Percentiles rank a stretch among this genome's conserved stretches.
Evolutionary conservation across 2,888 invertebrate genomes (phyloP).

Genomic region (Andrena bicolor): DNA sequence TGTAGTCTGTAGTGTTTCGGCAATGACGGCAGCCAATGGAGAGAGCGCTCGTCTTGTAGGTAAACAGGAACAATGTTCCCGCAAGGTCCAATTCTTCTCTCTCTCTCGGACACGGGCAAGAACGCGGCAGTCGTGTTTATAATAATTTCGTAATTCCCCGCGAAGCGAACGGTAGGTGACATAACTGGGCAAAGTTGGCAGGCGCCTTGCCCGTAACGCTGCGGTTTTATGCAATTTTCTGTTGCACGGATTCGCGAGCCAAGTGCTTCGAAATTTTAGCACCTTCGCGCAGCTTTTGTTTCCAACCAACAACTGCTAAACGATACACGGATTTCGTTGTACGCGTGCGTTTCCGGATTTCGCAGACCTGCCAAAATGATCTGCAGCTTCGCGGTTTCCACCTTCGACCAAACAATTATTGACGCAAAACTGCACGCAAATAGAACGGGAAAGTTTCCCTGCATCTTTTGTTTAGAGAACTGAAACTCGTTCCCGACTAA

Average conservation of each 20-base stretch:
- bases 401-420: conserved; percentile 10
- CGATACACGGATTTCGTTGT: not conserved
- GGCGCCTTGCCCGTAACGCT: conserved; percentile 67
- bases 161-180: conserved; percentile 65
- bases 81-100: not conserved
- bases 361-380: conserved; percentile 63
- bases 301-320: not conserved
- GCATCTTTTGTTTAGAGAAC: not conserved
- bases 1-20: conserved; percentile 36
- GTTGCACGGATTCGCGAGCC: conserved; percentile 70
- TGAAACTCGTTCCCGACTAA: not conserved
- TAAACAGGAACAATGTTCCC: not conserved
- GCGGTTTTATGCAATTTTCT: conserved; percentile 76
- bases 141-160: conserved; percentile 58
- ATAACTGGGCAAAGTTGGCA: conserved; percentile 75
- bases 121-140: conserved; percentile 5
- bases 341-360: conserved; percentile 62
- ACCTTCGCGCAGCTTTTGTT: conserved; percentile 28
- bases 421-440: conserved; percentile 13
- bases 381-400: conserved; percentile 11
- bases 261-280: conserved; percentile 59
- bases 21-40: conserved; percentile 14
- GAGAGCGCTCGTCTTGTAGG: not conserved
- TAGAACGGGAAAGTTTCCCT: not conserved
- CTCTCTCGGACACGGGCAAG: not conserved